Base-by-base conservation (phyloP, 1,140 invertebrate genomes). In the Penaeus vannamei region DNA sequence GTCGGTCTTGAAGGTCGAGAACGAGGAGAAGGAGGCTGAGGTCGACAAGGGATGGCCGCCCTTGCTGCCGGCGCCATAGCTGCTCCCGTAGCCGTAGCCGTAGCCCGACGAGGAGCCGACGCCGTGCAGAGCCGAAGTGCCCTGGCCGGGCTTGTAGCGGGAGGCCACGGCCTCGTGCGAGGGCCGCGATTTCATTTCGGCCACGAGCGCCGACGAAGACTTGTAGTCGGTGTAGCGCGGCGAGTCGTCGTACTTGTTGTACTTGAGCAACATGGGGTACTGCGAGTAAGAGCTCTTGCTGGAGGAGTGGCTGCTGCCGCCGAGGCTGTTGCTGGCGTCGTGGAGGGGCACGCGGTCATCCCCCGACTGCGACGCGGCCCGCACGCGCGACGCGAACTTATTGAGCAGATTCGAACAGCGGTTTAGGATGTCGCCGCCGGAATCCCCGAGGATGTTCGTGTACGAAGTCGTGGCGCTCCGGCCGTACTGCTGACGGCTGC, bases 381-480 rank as follows among this genome's bases (percentile, higher is more conserved):
- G 59, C 76, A 91, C 91, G 36, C 91, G 81, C n/a, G 91, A 91
- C 62, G 91, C 89, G 64, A 91, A 90, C 80, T 91, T 91, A 26
- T 77, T 90, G 83, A 91, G 90, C 53, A 91, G 89, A 69, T 76
- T 91, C 8, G 91, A 91, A 62, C 91, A 91, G 61, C 89, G 85
- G 77, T 91, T 91, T 23, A 91, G 88, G 86, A 91, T 91, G 69
- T 91, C 91, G 59, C 91, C 91, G 36, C 88, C 86, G 17, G 90
- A 88, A 83, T 91, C 91, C 32, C 80, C 84, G 23, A 91, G 86
- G 76, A 91, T 79, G 60, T 72, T 91, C 64, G 91, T 82, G 84
- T 91, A 91, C n/a, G 88, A 91, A 81, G 91, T 91, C 32, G 91
- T 91, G 89, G 91, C 91, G 83, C 91, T 91, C 36, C 91, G 84